These are phyloP conservation scores for Cataglyphis altisquamis DNA, from an alignment of 2,888 invertebrate genomes.

Conservation along the genomic window DNA sequence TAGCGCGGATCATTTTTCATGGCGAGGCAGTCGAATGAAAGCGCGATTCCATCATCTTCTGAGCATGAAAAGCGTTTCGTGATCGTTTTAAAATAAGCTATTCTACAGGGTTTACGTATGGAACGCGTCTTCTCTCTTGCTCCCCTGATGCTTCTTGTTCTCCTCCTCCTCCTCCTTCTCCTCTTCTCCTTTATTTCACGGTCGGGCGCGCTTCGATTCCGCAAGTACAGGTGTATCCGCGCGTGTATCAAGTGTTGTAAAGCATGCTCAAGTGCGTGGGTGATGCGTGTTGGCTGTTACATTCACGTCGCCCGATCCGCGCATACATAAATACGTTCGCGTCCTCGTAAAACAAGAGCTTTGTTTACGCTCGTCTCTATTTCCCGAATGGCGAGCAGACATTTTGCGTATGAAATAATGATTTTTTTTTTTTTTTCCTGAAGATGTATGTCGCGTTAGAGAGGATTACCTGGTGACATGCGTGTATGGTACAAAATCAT, in stretches of 20 bases:
- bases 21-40: slow-evolving; percentile 77
- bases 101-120: slow-evolving; percentile 82
- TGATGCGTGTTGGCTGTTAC: slow-evolving; percentile 34
- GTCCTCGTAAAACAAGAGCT: slow-evolving; percentile 42
- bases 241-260: slow-evolving; percentile 36
- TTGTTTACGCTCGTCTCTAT: slow-evolving; percentile 51
- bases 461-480: not conserved
- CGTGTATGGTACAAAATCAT: too few relatives aligned
- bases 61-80: slow-evolving; percentile 82
- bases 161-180: not conserved
- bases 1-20: slow-evolving; percentile 78
- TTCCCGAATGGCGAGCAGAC: not conserved
- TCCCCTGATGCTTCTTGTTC: not conserved
- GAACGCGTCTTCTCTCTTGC: slow-evolving; percentile 64
- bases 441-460: not conserved
- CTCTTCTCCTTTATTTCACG: slow-evolving; percentile 79
- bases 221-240: slow-evolving; percentile 16
- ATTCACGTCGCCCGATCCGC: slow-evolving; percentile 20
- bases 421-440: not conserved
- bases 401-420: not conserved
- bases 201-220: slow-evolving; percentile 64
- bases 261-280: slow-evolving; percentile 18
- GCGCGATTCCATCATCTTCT: slow-evolving; percentile 81
- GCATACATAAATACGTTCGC: slow-evolving; percentile 32
- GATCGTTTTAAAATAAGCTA: slow-evolving; percentile 84